phyloP scores from a whole-genome alignment of 1,140 invertebrate genomes.

The Adoxophyes honmai region DNA sequence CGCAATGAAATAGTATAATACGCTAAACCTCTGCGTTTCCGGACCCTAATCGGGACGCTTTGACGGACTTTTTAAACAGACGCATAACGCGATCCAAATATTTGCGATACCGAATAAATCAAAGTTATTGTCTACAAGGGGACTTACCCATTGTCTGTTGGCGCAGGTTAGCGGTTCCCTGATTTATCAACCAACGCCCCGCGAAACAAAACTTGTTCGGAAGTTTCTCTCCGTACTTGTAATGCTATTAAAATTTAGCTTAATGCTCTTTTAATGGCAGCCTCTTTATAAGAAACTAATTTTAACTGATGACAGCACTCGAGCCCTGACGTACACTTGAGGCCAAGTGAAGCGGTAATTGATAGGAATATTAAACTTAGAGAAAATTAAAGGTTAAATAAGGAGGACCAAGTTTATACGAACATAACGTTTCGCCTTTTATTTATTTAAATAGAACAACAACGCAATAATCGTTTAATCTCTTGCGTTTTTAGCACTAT shows the following conservation, averaged over 20 bases:
- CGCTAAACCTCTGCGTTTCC: not conserved
- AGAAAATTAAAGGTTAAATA: no score
- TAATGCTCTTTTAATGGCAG: slow-evolving; percentile 31
- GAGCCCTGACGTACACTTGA: slow-evolving; percentile 19
- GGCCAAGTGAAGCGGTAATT: slow-evolving; percentile 14
- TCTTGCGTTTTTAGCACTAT: no score
- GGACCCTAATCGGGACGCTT: no score
- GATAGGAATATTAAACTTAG: no score
- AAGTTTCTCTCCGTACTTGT: slow-evolving; percentile 3
- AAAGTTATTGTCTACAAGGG: no score
- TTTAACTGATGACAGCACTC: slow-evolving; percentile 23
- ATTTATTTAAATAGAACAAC: no score
- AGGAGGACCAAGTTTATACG: no score
- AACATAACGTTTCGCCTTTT: no score
- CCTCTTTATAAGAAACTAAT: slow-evolving; percentile 28
- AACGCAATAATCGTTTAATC: no score
- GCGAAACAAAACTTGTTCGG: slow-evolving; percentile 5
- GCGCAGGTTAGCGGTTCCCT: not conserved
- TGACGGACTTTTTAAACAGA: no score
- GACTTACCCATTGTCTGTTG: not conserved
- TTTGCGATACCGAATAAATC: no score
- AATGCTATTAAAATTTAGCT: slow-evolving; percentile 33
- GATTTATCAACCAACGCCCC: not conserved
- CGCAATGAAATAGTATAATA: not conserved
- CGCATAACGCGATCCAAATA: no score